Evolutionary conservation across 1,140 invertebrate genomes (phyloP).

Genomic region (Lysiphlebus fabarum): DNA sequence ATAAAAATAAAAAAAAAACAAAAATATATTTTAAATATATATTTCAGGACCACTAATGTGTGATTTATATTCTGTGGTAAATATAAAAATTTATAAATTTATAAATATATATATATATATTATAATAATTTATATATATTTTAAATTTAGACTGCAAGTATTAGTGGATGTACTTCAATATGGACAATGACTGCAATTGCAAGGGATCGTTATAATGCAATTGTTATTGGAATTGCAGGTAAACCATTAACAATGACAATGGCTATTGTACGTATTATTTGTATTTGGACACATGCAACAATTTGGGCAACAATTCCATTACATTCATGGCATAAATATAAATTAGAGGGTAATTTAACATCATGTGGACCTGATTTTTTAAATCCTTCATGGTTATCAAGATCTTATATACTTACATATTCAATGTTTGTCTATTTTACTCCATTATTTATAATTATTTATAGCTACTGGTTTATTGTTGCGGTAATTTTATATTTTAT

Average conservation of each 20-base stretch:
- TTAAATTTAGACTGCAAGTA: constrained; percentile 57
- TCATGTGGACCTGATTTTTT: constrained; percentile 83
- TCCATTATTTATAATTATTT: constrained; percentile 71
- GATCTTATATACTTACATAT: constrained; percentile 70
- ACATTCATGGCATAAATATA: constrained; percentile 61
- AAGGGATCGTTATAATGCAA: constrained; percentile 80
- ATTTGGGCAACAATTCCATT: constrained; percentile 67
- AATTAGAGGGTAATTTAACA: constrained; percentile 84
- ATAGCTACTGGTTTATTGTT: constrained; percentile 77
- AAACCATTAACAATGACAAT: constrained; percentile 68
- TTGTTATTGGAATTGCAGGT: constrained; percentile 73
- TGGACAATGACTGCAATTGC: constrained; percentile 82
- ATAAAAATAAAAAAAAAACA: background rate
- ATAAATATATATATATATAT: too few relatives aligned
- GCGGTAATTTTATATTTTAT: constrained; percentile 48
- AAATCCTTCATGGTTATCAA: constrained; percentile 61
- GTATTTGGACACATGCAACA: constrained; percentile 68
- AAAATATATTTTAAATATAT: background rate
- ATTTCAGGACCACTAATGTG: constrained; percentile 70
- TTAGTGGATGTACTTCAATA: constrained; percentile 77
- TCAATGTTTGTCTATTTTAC: constrained; percentile 68
- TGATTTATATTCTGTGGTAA: constrained; percentile 71
- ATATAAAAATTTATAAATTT: too few relatives aligned
- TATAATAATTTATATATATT: too few relatives aligned
- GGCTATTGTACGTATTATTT: constrained; percentile 65